phyloP scores from a whole-genome alignment of 2,888 invertebrate species.

The Amphiduros pacificus region DNA sequence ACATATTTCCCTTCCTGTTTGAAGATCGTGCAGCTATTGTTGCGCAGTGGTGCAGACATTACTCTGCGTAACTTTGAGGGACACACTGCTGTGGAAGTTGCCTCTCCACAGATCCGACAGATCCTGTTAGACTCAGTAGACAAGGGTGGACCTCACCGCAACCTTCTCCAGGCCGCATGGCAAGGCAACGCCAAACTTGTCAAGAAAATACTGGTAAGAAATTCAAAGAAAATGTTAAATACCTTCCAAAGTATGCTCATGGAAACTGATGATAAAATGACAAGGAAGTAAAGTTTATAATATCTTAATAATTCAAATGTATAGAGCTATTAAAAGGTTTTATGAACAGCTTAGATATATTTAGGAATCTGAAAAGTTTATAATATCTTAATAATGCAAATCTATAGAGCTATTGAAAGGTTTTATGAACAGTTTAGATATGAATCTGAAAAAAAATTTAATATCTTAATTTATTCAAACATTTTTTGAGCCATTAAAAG shows the following conservation, averaged over 20 bases:
- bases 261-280: not conserved
- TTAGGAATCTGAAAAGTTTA: no score
- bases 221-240: not conserved
- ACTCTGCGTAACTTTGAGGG: constrained; percentile 54
- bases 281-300: not conserved
- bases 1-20: no score
- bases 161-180: constrained; percentile 56
- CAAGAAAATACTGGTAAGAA: constrained; percentile 46
- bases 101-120: constrained; percentile 46
- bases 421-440: no score
- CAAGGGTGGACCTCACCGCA: constrained; percentile 43
- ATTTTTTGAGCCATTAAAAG: no score
- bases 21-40: constrained; percentile 51
- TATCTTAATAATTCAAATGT: no score
- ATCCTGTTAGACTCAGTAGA: constrained; percentile 50
- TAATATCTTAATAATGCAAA: no score
- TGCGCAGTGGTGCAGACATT: constrained; percentile 54
- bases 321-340: no score
- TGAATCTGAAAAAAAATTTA: no score
- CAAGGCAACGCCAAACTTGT: constrained; percentile 52
- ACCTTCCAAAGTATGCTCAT: not conserved
- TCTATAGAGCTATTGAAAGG: no score
- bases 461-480: no score
- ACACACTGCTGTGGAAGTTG: constrained; percentile 53
- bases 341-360: no score